Evolutionary conservation across 1,140 invertebrate species (phyloP).

Genomic region (Drosophila pandora): DNA sequence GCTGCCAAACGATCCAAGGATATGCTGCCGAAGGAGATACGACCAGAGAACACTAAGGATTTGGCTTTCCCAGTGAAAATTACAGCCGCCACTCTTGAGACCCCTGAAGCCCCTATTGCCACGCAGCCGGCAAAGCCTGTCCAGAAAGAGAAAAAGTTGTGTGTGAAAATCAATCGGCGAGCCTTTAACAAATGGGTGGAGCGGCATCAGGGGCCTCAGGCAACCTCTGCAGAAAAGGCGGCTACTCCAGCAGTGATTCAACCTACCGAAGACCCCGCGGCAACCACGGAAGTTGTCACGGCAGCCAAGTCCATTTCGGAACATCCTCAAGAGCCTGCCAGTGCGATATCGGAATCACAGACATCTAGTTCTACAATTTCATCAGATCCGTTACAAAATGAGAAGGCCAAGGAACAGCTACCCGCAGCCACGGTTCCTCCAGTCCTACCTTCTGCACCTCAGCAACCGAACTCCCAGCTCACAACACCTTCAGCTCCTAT

Average conservation of each 20-base stretch:
- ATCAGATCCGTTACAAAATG: neutral
- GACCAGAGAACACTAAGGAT: neutral
- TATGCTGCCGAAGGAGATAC: neutral
- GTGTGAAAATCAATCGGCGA: slow-evolving; percentile 43
- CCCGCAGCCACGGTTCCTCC: neutral
- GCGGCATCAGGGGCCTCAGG: neutral
- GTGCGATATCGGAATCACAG: neutral
- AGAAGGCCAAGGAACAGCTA: neutral
- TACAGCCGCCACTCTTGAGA: slow-evolving; percentile 23
- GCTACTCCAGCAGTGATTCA: too few species aligned
- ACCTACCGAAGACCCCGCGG: neutral
- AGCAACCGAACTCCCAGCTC: neutral
- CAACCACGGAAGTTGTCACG: slow-evolving; percentile 11
- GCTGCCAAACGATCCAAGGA: neutral
- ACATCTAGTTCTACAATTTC: neutral
- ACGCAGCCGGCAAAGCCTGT: neutral
- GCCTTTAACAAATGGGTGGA: slow-evolving; percentile 21
- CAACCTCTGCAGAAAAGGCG: neutral
- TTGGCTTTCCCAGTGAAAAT: slow-evolving; percentile 62
- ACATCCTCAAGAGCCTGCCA: neutral
- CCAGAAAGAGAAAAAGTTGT: slow-evolving; percentile 11
- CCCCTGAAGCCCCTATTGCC: neutral
- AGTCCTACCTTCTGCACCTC: neutral
- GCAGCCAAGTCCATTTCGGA: slow-evolving; percentile 3
- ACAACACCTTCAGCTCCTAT: neutral